These are phyloP conservation scores for Nematostella vectensis DNA, from an alignment of 92 coral and sea anemone genomes.

Conservation along the genomic window DNA sequence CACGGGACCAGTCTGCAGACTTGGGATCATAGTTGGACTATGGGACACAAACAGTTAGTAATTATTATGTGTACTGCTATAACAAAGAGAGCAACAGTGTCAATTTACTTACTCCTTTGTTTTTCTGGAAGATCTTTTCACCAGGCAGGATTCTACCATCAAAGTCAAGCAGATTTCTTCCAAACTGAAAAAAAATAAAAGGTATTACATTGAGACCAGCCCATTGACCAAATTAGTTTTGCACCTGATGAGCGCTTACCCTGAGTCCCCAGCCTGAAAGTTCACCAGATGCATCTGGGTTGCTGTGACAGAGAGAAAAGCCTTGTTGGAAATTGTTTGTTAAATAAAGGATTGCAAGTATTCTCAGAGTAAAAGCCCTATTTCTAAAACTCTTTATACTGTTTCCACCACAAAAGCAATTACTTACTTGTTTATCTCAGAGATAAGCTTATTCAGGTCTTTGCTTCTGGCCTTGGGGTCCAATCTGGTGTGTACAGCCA, in stretches of 20 bases:
- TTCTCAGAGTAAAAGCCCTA: no score
- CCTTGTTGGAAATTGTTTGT: no score
- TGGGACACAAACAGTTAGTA: neutral
- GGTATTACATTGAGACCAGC: no score
- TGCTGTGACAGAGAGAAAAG: slow-evolving; percentile 16
- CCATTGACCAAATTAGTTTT: no score
- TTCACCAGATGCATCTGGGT: slow-evolving; percentile 42
- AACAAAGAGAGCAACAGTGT: neutral
- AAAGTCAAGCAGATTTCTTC: slow-evolving; percentile 24
- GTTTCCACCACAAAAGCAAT: no score
- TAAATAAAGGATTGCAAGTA: no score
- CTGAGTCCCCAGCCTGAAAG: slow-evolving; percentile 81
- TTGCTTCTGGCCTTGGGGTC: slow-evolving; percentile 60
- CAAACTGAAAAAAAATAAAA: slow-evolving; percentile 42
- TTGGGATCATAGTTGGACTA: slow-evolving; percentile 65
- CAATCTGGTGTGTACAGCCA: slow-evolving; percentile 79
- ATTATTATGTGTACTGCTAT: neutral
- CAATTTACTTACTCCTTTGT: slow-evolving; percentile 33
- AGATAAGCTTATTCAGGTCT: slow-evolving; percentile 50
- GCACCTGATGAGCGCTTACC: no score
- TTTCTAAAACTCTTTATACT: no score
- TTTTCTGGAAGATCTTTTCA: slow-evolving; percentile 63
- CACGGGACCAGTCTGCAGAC: slow-evolving; percentile 86
- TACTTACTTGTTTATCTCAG: no score
- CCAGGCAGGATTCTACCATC: slow-evolving; percentile 64